Conservation (phyloP, 2,113 vertebrate species). For the Smithornis capensis region DNA sequence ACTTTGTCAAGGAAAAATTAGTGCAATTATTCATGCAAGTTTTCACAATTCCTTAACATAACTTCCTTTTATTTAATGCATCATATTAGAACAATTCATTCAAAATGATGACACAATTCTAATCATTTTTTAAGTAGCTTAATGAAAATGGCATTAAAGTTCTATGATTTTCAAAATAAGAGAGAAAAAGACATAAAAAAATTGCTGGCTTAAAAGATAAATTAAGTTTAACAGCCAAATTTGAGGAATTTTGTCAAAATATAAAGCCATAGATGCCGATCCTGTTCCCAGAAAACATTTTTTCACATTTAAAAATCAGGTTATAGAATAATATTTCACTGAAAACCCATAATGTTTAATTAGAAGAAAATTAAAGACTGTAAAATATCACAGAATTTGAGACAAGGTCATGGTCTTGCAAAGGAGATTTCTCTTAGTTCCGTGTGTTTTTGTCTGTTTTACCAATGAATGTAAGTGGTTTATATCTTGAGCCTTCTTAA, state of each 20-base stretch:
- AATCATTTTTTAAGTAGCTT: neutral
- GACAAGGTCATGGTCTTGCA: neutral
- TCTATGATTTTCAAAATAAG: neutral
- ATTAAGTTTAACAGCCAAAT: neutral
- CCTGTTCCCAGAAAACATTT: neutral
- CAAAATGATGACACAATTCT: neutral
- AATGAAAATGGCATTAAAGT: neutral
- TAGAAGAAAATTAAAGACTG: neutral
- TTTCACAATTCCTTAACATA: neutral
- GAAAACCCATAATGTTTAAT: neutral
- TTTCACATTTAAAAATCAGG: neutral
- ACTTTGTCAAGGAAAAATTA: neutral
- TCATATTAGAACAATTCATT: neutral
- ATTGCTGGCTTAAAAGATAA: neutral
- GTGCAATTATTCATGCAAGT: conserved; percentile 1
- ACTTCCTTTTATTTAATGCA: neutral
- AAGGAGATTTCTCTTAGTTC: neutral
- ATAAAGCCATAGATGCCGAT: neutral
- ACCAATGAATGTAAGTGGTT: neutral
- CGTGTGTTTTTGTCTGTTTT: neutral
- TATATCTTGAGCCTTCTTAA: neutral
- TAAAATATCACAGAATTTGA: neutral
- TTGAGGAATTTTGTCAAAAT: neutral
- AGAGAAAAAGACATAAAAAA: neutral
- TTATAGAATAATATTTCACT: neutral